These are phyloP conservation scores for Tichodroma muraria DNA, from an alignment of 2,113 vertebrate species.

Conservation along the genomic window DNA sequence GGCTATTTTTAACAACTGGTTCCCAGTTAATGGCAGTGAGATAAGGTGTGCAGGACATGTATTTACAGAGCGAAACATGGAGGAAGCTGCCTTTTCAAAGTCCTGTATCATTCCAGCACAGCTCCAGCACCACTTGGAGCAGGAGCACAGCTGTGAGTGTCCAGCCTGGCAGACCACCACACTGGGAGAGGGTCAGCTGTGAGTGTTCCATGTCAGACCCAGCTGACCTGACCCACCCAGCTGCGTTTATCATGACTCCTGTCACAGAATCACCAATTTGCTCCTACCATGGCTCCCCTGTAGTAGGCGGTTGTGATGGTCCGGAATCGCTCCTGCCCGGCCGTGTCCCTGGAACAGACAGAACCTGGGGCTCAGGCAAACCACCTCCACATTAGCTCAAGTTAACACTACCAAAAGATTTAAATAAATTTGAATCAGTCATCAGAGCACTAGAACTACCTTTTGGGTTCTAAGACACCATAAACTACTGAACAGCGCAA, in stretches of 20 bases:
- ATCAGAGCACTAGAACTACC: rapidly evolving
- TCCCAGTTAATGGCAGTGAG: background rate
- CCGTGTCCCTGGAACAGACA: slow-evolving; percentile 83
- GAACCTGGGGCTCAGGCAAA: rapidly evolving
- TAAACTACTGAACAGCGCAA: rapidly evolving
- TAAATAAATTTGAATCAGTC: rapidly evolving
- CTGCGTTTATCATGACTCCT: rapidly evolving
- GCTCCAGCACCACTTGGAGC: background rate
- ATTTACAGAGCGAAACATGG: rapidly evolving
- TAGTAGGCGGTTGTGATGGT: slow-evolving; percentile 98
- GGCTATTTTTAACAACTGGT: background rate
- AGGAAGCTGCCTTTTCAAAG: no score
- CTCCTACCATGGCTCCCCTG: slow-evolving; percentile 90
- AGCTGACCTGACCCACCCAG: rapidly evolving
- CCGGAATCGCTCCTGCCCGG: slow-evolving; percentile 92
- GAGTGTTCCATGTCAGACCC: rapidly evolving
- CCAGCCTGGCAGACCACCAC: background rate
- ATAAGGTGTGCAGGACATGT: rapidly evolving
- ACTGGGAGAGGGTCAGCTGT: no score
- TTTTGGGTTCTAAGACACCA: rapidly evolving
- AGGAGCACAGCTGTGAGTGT: rapidly evolving
- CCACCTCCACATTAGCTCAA: rapidly evolving
- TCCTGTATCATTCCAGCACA: rapidly evolving
- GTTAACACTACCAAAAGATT: rapidly evolving
- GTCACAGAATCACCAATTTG: rapidly evolving